Conservation (phyloP, 2,113 vertebrate genomes). For the Protobothrops mucrosquamatus region DNA sequence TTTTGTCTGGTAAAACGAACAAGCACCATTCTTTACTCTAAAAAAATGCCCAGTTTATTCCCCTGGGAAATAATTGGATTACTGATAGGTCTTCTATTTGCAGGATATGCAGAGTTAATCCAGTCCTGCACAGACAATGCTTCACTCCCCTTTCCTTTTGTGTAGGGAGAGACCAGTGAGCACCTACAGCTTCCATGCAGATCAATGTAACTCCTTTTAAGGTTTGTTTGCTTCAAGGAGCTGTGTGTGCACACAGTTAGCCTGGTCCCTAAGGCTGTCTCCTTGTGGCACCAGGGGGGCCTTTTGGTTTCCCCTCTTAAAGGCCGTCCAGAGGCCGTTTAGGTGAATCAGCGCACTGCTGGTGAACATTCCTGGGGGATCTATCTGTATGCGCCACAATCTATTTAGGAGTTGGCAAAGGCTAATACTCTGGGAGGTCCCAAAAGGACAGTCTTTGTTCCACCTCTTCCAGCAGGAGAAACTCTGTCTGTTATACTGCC, state of each 20-base stretch:
- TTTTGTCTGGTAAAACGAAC: not conserved
- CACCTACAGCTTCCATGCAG: constrained; percentile 45
- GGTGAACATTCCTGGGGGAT: constrained; percentile 27
- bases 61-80: not conserved
- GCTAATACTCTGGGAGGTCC: constrained; percentile 37
- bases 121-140: constrained; percentile 21
- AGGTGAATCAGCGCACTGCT: constrained; percentile 47
- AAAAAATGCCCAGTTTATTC: not conserved
- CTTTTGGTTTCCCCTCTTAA: constrained; percentile 46
- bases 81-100: not conserved
- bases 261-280: not conserved
- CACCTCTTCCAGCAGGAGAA: constrained; percentile 34
- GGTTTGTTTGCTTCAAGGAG: constrained; percentile 48
- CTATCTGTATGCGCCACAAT: constrained; percentile 36
- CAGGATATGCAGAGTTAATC: not conserved
- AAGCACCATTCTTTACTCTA: not conserved
- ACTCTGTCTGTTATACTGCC: not conserved
- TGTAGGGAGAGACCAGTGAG: not conserved
- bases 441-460: constrained; percentile 48
- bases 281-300: constrained; percentile 6
- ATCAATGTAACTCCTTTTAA: constrained; percentile 47
- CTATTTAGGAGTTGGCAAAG: constrained; percentile 47
- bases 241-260: not conserved
- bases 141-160: constrained; percentile 24
- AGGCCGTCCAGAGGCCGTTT: constrained; percentile 34